Percentiles rank a stretch among this genome's conserved stretches.
Evolutionary conservation across 2,797 vertebrate species (phyloP).

Genomic region (Parauchenoglanis ngamensis): DNA sequence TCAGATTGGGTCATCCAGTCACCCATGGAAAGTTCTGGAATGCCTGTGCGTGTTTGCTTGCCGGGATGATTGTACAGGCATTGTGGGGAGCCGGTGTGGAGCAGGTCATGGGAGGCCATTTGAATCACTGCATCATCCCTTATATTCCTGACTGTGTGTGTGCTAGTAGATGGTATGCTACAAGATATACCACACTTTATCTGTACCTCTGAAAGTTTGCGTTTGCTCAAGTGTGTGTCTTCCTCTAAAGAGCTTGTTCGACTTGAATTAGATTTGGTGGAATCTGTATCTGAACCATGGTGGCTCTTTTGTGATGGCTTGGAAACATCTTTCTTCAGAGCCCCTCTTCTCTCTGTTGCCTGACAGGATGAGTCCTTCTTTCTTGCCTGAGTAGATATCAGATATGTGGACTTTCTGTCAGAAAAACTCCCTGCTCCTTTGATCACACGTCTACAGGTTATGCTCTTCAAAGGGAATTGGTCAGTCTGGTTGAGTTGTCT

Average conservation of each 20-base stretch:
- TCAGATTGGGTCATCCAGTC: not conserved
- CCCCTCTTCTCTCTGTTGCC: constrained; percentile 25
- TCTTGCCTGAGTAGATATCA: constrained; percentile 46
- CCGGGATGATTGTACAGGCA: constrained; percentile 3
- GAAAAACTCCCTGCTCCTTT: constrained; percentile 44
- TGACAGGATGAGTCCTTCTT: constrained; percentile 36
- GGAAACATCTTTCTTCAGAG: constrained; percentile 1
- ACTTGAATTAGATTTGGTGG: constrained; percentile 31
- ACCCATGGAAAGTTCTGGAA: constrained; percentile 23
- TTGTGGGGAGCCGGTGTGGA: not conserved
- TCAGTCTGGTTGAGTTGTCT: constrained; percentile 29
- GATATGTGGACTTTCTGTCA: constrained; percentile 49
- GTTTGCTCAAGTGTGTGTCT: constrained; percentile 28
- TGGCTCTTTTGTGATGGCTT: constrained; percentile 39
- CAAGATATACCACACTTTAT: constrained; percentile 23
- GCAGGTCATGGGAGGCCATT: not conserved
- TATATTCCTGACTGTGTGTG: constrained; percentile 4
- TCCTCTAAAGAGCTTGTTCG: constrained; percentile 35
- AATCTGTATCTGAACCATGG: constrained; percentile 43
- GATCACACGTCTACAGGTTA: constrained; percentile 51
- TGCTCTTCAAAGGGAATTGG: constrained; percentile 48
- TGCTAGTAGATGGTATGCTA: not conserved
- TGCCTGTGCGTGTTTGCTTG: not conserved
- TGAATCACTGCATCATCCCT: constrained; percentile 15
- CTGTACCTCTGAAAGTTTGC: constrained; percentile 23